phyloP scores from a whole-genome alignment of 2,797 vertebrate genomes.

The Protonibea diacanthus region DNA sequence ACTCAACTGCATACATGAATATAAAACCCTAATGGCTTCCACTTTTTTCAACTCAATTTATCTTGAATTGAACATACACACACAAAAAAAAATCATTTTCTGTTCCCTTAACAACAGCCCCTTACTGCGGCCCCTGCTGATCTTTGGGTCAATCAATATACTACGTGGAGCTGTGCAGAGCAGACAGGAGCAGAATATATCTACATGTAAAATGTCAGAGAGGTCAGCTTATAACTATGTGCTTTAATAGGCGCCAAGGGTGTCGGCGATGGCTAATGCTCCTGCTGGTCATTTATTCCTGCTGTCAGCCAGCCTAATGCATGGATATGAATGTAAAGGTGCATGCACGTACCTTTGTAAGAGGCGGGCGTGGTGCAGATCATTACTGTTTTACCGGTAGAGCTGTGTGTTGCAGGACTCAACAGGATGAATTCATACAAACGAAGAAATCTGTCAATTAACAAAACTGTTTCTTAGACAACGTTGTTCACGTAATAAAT shows the following conservation, averaged over 20 bases:
- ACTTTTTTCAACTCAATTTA: slow-evolving; percentile 6
- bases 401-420: background rate
- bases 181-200: slow-evolving; percentile 63
- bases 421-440: slow-evolving; percentile 5
- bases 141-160: slow-evolving; percentile 60
- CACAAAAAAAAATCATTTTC: background rate
- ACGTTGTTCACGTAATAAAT: background rate
- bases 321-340: slow-evolving; percentile 31
- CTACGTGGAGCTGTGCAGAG: slow-evolving; percentile 8
- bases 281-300: slow-evolving; percentile 40
- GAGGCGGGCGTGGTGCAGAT: slow-evolving; percentile 1
- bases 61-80: background rate
- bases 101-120: background rate
- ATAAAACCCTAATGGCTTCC: background rate
- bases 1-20: background rate
- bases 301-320: background rate
- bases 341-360: background rate
- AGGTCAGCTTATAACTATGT: slow-evolving; percentile 39
- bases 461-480: background rate
- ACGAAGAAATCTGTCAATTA: too few relatives aligned
- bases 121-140: slow-evolving; percentile 28
- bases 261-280: slow-evolving; percentile 3
- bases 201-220: slow-evolving; percentile 56
- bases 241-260: slow-evolving; percentile 36
- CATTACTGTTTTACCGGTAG: background rate